Evolutionary conservation across 2,888 invertebrate species (phyloP).

Genomic region (Lepetodrilus schrolli): DNA sequence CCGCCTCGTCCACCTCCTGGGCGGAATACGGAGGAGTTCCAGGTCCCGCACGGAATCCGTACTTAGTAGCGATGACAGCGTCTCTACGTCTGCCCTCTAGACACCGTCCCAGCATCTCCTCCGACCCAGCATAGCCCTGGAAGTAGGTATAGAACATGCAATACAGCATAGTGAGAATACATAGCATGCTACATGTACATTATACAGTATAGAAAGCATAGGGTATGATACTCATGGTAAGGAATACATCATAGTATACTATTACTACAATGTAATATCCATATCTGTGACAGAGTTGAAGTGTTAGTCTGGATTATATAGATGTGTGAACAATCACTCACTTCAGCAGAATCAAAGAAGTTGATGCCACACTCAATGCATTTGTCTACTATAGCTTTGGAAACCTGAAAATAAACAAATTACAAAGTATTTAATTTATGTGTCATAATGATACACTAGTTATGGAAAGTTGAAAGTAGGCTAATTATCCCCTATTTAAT

Average conservation of each 20-base stretch:
- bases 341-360: slow-evolving; percentile 74
- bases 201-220: not conserved
- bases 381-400: slow-evolving; percentile 71
- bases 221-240: not conserved
- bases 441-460: no score
- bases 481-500: no score
- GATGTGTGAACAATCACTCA: no score
- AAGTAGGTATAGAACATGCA: slow-evolving; percentile 14
- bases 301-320: no score
- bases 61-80: slow-evolving; percentile 70
- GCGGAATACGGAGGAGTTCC: slow-evolving; percentile 63
- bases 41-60: slow-evolving; percentile 65
- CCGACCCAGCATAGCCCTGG: slow-evolving; percentile 71
- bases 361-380: slow-evolving; percentile 71
- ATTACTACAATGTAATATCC: no score
- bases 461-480: no score
- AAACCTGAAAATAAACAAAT: slow-evolving; percentile 57
- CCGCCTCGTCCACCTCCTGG: slow-evolving; percentile 66
- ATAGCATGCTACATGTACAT: not conserved
- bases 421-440: not conserved
- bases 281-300: no score
- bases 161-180: not conserved
- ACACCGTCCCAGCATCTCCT: slow-evolving; percentile 66
- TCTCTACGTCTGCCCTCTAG: slow-evolving; percentile 63
- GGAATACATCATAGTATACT: no score